Evolutionary conservation across 2,113 vertebrate species (phyloP), one percentile per base, ranked within the genome.

Genomic region (Butorides virescens): DNA sequence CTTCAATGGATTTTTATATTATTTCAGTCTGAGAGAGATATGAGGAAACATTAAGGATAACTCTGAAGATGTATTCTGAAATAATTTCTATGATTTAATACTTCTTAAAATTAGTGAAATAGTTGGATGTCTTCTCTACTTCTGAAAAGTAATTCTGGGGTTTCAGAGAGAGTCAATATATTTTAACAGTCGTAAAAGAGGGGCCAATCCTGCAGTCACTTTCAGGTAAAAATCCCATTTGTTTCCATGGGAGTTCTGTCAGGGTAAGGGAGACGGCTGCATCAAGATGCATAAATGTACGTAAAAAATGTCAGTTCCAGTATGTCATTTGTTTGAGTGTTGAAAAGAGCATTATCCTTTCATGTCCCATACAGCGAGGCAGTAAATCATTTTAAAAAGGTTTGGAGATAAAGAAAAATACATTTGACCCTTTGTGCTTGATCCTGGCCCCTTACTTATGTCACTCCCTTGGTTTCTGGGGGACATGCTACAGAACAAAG

Each of bases 301-400:
- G 8, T 81, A 76, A 95, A 93, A 95, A 81, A 81, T 70, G 91
- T 94, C 96, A 71, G 76, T 87, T 97, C 86, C 67, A 75, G n/a
- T 88, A 50, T 39, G 90, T 84, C 85, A 87, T 97, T 94, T 93
- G 66, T 97, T 91, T 89, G 86, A 82, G 88, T 75, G 78, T 82
- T 95, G 84, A 97, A 94, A 96, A 93, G n/a, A 90, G 62, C 94
- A 88, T 96, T 94, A 85, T 95, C 81, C 94, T 95, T 95, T 96
- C 89, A 90, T 93, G 77, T 91, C 75, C 74, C 55, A 92, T 90
- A 90, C 12, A 80, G 58, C 26, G 72, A 90, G 61, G 92, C 82
- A 94, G 55, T 96, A 96, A 97, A 98, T 97, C 36, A 97, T 84
- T 95, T 90, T 55, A 53, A 86, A 95, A 92, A 81, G 77, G 89